These are phyloP conservation scores for Oryzias dopingdopingensis DNA, from an alignment of 2,797 vertebrate species.

Conservation along the genomic window DNA sequence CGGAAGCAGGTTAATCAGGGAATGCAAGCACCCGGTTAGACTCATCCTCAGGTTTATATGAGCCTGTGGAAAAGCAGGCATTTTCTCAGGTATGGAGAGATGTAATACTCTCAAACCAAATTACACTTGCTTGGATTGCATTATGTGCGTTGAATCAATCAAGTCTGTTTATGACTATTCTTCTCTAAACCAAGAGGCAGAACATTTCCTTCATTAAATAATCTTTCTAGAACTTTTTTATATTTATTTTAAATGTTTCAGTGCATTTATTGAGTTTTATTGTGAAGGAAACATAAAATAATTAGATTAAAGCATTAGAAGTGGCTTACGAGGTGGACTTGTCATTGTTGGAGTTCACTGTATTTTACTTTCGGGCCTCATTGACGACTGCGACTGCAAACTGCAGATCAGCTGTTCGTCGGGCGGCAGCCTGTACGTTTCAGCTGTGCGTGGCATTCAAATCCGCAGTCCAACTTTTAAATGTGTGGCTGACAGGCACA, in stretches of 20 bases:
- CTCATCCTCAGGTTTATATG: conserved; percentile 51
- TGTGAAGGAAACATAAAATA: background rate
- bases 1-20: conserved; percentile 49
- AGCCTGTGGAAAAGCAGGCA: conserved; percentile 45
- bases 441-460: background rate
- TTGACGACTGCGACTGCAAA: conserved; percentile 20
- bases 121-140: conserved; percentile 63
- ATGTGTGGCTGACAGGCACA: conserved; percentile 46
- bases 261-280: background rate
- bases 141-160: conserved; percentile 63
- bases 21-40: conserved; percentile 46
- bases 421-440: conserved; percentile 3
- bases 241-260: conserved; percentile 1
- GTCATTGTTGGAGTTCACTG: no score
- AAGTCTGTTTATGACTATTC: conserved; percentile 60
- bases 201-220: conserved; percentile 31
- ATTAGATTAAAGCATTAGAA: background rate
- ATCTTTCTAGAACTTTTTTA: conserved; percentile 29
- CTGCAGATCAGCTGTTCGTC: conserved; percentile 32
- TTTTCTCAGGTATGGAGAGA: conserved; percentile 65
- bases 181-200: conserved; percentile 58
- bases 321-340: no score
- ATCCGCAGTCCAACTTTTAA: conserved; percentile 22
- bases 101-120: conserved; percentile 69
- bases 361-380: conserved; percentile 9